Evolutionary conservation across 2,797 vertebrate genomes (phyloP).

Genomic region (Melanogrammus aeglefinus): DNA sequence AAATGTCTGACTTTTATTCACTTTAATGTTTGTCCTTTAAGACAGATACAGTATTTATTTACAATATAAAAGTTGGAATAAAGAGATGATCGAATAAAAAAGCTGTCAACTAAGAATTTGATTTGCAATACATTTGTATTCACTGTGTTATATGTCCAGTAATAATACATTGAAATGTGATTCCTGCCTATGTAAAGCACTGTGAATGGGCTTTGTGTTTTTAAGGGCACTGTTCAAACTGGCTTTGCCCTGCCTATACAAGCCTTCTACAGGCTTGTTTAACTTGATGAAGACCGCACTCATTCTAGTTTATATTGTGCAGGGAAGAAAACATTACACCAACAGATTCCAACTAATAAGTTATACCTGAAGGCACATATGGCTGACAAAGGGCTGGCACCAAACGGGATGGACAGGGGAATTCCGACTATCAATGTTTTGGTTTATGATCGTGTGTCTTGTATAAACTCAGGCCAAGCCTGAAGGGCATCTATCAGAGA

Average conservation of each 20-base stretch:
- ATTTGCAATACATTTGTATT: no score
- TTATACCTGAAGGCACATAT: background rate
- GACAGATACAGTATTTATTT: no score
- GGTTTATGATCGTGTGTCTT: background rate
- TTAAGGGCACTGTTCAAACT: background rate
- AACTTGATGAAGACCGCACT: background rate
- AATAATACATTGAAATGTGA: background rate
- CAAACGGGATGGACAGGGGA: background rate
- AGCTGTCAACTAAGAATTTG: no score
- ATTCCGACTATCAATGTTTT: background rate
- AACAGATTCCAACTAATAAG: background rate
- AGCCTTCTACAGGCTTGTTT: background rate
- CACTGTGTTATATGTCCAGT: no score
- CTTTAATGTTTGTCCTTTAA: background rate
- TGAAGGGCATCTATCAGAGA: background rate
- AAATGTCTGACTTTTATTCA: background rate
- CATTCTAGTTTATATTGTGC: background rate
- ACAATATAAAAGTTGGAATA: no score
- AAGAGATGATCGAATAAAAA: no score
- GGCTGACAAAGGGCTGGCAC: background rate
- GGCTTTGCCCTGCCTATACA: background rate
- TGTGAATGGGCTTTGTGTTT: background rate
- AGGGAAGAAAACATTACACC: background rate
- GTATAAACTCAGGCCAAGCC: background rate
- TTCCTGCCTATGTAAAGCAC: background rate